These are phyloP conservation scores for Halocaridina rubra DNA, from an alignment of 2,888 invertebrate genomes.

Conservation along the genomic window DNA sequence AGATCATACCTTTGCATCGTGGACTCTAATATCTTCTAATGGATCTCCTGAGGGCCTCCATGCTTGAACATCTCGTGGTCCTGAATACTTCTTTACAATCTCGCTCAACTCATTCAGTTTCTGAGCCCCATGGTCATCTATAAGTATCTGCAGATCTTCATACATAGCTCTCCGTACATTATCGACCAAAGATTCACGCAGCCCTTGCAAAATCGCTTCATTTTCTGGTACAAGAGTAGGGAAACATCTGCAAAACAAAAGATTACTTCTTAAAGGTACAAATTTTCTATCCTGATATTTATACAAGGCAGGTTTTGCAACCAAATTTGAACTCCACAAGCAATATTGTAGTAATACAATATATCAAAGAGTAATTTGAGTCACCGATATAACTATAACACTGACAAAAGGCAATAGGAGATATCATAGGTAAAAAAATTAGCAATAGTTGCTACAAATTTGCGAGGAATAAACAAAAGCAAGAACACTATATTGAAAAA, in stretches of 20 bases:
- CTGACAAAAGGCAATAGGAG: too few species aligned
- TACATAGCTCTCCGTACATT: neutral
- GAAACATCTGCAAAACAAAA: neutral
- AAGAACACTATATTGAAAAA: too few species aligned
- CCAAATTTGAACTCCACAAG: too few species aligned
- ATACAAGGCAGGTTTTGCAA: too few species aligned
- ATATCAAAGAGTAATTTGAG: too few species aligned
- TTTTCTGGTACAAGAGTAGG: neutral
- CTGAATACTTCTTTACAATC: conserved; percentile 20
- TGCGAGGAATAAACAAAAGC: too few species aligned
- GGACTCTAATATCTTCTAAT: neutral
- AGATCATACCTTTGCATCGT: conserved; percentile 39
- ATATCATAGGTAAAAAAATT: too few species aligned
- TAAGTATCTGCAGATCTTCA: neutral
- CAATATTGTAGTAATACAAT: too few species aligned
- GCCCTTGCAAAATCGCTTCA: neutral
- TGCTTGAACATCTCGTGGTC: neutral
- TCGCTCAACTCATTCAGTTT: neutral
- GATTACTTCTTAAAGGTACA: neutral
- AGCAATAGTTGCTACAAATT: too few species aligned
- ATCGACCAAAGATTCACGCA: neutral
- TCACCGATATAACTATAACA: too few species aligned
- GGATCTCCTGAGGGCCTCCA: conserved; percentile 24
- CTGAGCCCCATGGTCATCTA: neutral
- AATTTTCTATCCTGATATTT: too few species aligned